These are phyloP conservation scores for Eurytoma adleriae DNA, from an alignment of 2,888 invertebrate species.

Conservation along the genomic window DNA sequence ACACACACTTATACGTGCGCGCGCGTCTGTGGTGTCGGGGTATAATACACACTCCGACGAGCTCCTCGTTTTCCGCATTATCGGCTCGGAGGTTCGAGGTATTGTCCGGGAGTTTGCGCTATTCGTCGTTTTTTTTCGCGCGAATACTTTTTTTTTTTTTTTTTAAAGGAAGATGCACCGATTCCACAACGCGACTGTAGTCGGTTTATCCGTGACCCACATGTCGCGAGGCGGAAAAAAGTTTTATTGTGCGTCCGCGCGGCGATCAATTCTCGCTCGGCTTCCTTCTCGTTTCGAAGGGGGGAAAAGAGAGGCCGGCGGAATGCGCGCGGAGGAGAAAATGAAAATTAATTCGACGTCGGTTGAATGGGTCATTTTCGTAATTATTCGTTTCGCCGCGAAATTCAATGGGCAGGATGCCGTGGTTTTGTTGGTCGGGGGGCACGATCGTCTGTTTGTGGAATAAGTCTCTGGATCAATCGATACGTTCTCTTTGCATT, in stretches of 20 bases:
- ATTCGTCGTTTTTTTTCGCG: background rate
- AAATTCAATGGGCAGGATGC: background rate
- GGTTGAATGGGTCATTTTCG: background rate
- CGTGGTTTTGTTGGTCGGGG: too few relatives aligned
- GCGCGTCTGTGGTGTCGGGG: too few relatives aligned
- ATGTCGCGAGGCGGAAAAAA: background rate
- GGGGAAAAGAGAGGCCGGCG: background rate
- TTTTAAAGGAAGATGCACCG: background rate
- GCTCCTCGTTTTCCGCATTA: background rate
- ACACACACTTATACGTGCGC: too few relatives aligned
- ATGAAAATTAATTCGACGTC: background rate
- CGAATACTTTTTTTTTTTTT: background rate
- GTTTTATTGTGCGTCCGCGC: background rate
- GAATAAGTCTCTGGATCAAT: too few relatives aligned
- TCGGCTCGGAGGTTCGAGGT: background rate
- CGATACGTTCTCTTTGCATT: too few relatives aligned
- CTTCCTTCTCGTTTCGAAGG: background rate
- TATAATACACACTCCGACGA: background rate
- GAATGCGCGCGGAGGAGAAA: background rate
- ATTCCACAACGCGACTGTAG: background rate
- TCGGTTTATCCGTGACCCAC: slow-evolving; percentile 14
- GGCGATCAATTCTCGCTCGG: background rate
- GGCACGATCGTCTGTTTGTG: too few relatives aligned
- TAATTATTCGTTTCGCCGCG: background rate
- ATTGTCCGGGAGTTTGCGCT: slow-evolving; percentile 6